Percentiles rank a stretch among this genome's conserved stretches.
Evolutionary conservation across 2,797 vertebrate species (phyloP).

Genomic region (Lophotriccus pileatus): DNA sequence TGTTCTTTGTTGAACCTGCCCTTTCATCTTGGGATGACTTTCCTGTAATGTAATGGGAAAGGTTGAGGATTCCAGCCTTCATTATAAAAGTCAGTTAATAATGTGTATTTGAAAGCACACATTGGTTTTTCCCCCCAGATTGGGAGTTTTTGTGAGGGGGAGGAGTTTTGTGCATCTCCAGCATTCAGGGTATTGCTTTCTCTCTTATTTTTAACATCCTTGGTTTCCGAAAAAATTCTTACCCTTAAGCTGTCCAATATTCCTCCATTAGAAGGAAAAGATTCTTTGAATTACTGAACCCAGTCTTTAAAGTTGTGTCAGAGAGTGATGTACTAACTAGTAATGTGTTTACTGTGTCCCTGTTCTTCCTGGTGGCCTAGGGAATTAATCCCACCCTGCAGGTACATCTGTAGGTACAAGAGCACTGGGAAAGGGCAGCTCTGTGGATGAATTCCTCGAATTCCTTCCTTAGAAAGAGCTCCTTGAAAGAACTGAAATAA

Average conservation of each 20-base stretch:
- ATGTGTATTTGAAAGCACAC: not conserved
- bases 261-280: not conserved
- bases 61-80: not conserved
- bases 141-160: not conserved
- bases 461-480: not conserved
- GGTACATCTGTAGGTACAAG: not conserved
- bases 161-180: not conserved
- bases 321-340: not conserved
- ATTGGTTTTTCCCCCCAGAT: not conserved
- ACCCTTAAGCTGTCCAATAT: not conserved
- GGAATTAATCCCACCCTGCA: not conserved
- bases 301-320: not conserved
- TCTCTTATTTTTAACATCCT: not conserved
- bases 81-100: not conserved
- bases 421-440: not conserved
- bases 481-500: not conserved
- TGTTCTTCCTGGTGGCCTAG: not conserved
- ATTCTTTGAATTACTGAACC: not conserved
- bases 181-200: not conserved
- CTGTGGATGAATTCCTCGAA: not conserved
- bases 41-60: not conserved
- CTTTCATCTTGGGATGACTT: not conserved
- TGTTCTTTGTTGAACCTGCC: not conserved
- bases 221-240: not conserved
- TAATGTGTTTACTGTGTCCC: not conserved